These are phyloP conservation scores for Geococcyx californianus DNA, from an alignment of 2,113 vertebrate species.

Conservation along the genomic window DNA sequence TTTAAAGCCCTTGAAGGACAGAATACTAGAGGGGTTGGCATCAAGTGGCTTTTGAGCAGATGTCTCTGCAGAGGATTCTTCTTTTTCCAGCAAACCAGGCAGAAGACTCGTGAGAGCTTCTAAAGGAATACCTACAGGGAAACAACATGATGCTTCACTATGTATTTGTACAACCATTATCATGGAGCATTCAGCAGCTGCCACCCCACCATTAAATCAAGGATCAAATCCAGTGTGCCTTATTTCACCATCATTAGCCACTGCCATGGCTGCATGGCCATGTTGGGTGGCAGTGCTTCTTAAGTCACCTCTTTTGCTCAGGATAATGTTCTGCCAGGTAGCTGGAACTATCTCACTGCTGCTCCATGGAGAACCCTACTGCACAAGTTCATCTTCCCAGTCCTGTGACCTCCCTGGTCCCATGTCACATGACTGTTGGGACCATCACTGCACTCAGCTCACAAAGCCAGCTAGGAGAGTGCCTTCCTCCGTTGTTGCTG, in stretches of 20 bases:
- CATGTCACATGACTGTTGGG: neutral
- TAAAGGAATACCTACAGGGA: neutral
- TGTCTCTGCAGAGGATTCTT: neutral
- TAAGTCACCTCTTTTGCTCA: neutral
- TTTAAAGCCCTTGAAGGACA: neutral
- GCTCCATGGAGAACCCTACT: neutral
- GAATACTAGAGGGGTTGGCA: neutral
- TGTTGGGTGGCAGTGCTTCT: neutral
- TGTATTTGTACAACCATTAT: neutral
- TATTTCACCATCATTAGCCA: fast-evolving
- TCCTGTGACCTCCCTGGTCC: neutral
- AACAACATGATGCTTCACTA: fast-evolving
- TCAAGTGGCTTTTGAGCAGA: neutral
- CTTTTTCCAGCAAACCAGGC: neutral
- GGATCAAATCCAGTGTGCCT: neutral
- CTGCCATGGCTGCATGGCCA: fast-evolving
- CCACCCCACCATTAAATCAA: neutral
- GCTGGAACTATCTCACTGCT: neutral
- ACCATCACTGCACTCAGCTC: fast-evolving
- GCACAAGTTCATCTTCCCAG: neutral
- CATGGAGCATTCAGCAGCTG: fast-evolving
- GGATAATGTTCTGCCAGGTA: neutral
- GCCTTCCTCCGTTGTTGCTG: neutral
- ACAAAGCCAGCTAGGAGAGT: neutral
- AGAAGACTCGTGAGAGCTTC: neutral